A percentile compares a stretch with the other conserved stretches of the same genome.
phyloP scores from a whole-genome alignment of 2,888 invertebrate genomes.

The Malthinus seriepunctatus region DNA sequence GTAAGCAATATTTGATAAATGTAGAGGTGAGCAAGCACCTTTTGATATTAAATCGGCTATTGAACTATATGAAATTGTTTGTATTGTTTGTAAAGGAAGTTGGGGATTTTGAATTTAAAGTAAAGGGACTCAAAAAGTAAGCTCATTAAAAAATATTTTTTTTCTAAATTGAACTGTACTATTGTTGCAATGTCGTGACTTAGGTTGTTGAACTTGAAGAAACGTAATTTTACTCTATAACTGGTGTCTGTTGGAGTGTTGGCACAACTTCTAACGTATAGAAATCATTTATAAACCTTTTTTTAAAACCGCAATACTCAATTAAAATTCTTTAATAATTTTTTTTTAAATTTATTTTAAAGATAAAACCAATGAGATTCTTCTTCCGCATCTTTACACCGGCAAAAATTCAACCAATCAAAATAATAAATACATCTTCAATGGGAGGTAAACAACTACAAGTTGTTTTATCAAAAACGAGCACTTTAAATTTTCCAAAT shows the following conservation, averaged over 20 bases:
- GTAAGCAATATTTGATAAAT: too few species aligned
- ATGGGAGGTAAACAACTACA: slow-evolving; percentile 52
- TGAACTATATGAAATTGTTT: too few species aligned
- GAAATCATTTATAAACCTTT: slow-evolving; percentile 5
- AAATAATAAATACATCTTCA: slow-evolving; percentile 49
- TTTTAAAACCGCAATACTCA: background rate
- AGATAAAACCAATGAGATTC: slow-evolving; percentile 66
- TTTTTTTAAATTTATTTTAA: slow-evolving; percentile 3
- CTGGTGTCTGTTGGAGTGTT: slow-evolving; percentile 11
- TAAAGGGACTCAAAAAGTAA: too few species aligned
- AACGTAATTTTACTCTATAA: slow-evolving; percentile 27
- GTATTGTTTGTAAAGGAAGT: too few species aligned
- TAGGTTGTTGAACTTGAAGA: slow-evolving; percentile 35
- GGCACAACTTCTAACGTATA: slow-evolving; percentile 4
- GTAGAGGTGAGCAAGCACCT: too few species aligned
- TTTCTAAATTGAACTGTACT: slow-evolving; percentile 10
- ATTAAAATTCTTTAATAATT: slow-evolving; percentile 8
- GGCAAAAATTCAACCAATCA: slow-evolving; percentile 51
- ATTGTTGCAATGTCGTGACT: slow-evolving; percentile 18
- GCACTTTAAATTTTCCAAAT: slow-evolving; percentile 19
- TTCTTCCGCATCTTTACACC: slow-evolving; percentile 63
- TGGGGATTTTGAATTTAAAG: too few species aligned
- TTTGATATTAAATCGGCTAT: too few species aligned
- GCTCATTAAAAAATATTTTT: background rate
- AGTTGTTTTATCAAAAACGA: slow-evolving; percentile 45